Evolutionary conservation across 2,797 vertebrate genomes (phyloP).

Genomic region (Esox masquinongy): DNA sequence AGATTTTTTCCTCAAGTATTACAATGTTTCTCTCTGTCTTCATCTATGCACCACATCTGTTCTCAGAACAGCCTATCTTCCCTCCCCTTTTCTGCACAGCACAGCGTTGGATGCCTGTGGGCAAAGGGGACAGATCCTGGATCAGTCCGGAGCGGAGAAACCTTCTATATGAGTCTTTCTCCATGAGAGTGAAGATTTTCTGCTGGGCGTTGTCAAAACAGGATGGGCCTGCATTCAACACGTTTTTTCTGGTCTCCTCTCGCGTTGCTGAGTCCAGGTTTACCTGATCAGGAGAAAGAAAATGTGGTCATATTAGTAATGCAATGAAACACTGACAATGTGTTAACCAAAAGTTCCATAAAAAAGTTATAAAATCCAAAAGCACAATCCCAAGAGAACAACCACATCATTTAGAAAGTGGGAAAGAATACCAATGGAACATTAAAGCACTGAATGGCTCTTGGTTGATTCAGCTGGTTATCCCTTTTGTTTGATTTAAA

Average conservation of each 20-base stretch:
- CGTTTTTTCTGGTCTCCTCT: slow-evolving; percentile 80
- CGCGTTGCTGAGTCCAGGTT: slow-evolving; percentile 87
- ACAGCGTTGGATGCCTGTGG: slow-evolving; percentile 36
- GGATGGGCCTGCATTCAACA: slow-evolving; percentile 70
- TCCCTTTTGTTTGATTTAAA: not conserved
- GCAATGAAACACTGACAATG: not conserved
- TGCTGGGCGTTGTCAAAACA: slow-evolving; percentile 89
- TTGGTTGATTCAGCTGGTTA: too few species aligned
- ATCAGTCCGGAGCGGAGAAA: slow-evolving; percentile 88
- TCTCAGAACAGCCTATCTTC: slow-evolving; percentile 44
- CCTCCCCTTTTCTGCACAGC: slow-evolving; percentile 66
- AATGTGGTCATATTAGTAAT: not conserved
- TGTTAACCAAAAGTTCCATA: not conserved
- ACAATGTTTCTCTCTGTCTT: not conserved
- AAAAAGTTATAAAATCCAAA: not conserved
- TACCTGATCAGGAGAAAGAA: slow-evolving; percentile 71
- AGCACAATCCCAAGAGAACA: not conserved
- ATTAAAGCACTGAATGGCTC: not conserved
- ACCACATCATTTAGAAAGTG: not conserved
- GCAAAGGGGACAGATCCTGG: slow-evolving; percentile 66
- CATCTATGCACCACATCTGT: slow-evolving; percentile 62
- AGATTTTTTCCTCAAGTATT: slow-evolving; percentile 1
- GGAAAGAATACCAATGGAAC: not conserved
- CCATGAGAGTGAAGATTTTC: slow-evolving; percentile 90
- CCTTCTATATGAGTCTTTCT: slow-evolving; percentile 92